phyloP scores from a whole-genome alignment of 2,797 vertebrate genomes.

The Pelobates cultripes region DNA sequence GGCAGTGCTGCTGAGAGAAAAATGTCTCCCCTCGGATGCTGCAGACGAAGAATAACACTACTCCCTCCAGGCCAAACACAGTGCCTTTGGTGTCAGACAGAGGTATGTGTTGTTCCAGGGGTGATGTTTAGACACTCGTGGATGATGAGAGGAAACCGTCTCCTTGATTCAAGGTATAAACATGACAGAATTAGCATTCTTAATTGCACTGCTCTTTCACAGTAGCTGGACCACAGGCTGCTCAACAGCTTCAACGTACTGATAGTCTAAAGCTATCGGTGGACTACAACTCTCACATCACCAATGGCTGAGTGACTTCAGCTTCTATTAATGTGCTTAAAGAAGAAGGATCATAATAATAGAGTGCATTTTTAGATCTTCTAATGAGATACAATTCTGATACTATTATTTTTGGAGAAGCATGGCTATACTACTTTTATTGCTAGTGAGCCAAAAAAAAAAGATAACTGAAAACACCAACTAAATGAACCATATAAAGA shows the following conservation, averaged over 20 bases:
- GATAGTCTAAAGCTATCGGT: not conserved
- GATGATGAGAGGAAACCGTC: slow-evolving; percentile 59
- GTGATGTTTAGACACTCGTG: slow-evolving; percentile 78
- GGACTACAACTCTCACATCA: not conserved
- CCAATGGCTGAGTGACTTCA: not conserved
- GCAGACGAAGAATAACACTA: slow-evolving; percentile 83
- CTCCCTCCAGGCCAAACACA: slow-evolving; percentile 82
- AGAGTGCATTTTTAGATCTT: too few relatives aligned
- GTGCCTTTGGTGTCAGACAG: slow-evolving; percentile 83
- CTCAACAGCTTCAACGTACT: not conserved
- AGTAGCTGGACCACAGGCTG: slow-evolving; percentile 24
- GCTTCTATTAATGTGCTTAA: not conserved
- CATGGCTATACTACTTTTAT: too few relatives aligned
- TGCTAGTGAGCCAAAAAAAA: too few relatives aligned
- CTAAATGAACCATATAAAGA: too few relatives aligned
- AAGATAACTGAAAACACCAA: too few relatives aligned
- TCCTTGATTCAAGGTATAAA: slow-evolving; percentile 55
- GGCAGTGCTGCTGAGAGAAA: slow-evolving; percentile 68
- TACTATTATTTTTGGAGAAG: too few relatives aligned
- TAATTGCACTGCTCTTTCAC: slow-evolving; percentile 43
- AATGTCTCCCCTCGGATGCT: slow-evolving; percentile 76
- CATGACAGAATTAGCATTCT: slow-evolving; percentile 57
- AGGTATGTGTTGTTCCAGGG: slow-evolving; percentile 78
- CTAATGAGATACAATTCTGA: too few relatives aligned
- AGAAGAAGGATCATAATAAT: too few relatives aligned